Evolutionary conservation across 2,797 vertebrate species (phyloP), one percentile per base, ranked within the genome.

Genomic region (Chloroceryle inda): DNA sequence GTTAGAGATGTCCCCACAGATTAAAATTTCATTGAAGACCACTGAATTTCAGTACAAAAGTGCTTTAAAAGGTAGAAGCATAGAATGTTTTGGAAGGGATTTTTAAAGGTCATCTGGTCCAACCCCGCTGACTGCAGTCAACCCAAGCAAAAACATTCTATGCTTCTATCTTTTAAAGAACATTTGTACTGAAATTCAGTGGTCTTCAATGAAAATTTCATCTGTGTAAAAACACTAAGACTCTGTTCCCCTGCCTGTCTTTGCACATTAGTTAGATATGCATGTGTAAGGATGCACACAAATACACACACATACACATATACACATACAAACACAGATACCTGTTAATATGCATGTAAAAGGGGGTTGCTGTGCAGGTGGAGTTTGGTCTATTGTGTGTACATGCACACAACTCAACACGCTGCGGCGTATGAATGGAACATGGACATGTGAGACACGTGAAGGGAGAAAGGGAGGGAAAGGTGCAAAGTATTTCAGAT

Each of bases 321-420:
- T 23, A 24, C 17, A 27, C 2, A 6, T 24, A 24, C 16, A 42
- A 56, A 21, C 29, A 40, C 1, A 1, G 9, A 4, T n/a, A 12
- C 21, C 45, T 76, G 33, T 53, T 45, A 68, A 29, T 31, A 29
- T 4, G 15, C 7, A 2, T 5, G 7, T 53, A 38, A 33, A 81
- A 66, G 1, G 2, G 47, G 4, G 21, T 68, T 88, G 24, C 19
- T 74, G 24, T n/a, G 49, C 24, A 22, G 49, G 35, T 59, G 27
- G 20, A 38, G 19, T 22, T 40, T 53, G 42, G 19, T 50, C 5
- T 24, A 15, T 38, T 35, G 18, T 53, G 44, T 33, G 19, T 52
- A 13, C 49, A 4, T 12, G 44, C 29, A 53, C 67, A 21, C 31
- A 53, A 6, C 62, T 52, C 8, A 42, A 27, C 7, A 3, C 49